A percentile compares a stretch with the other conserved stretches of the same genome.
These are phyloP conservation scores for Tenthredo distinguenda DNA, from an alignment of 2,888 invertebrate species.

Conservation along the genomic window DNA sequence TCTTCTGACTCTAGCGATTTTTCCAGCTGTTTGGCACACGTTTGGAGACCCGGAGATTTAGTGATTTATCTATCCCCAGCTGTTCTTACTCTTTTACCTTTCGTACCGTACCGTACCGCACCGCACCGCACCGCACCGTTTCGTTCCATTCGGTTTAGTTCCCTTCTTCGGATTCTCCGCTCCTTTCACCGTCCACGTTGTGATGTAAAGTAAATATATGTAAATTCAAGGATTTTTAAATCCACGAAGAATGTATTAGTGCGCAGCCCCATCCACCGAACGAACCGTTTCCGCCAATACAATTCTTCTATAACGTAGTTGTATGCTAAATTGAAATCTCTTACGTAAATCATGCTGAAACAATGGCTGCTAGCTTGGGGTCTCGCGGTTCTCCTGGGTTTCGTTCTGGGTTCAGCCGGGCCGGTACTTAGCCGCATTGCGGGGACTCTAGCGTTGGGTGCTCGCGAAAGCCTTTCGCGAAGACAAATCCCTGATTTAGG, in stretches of 20 bases:
- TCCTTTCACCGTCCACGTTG: constrained; percentile 36
- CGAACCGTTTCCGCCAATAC: constrained; percentile 53
- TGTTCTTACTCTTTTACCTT: constrained; percentile 60
- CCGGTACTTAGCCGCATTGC: constrained; percentile 73
- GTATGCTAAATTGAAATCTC: constrained; percentile 68
- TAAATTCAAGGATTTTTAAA: constrained; percentile 53
- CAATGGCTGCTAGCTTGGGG: constrained; percentile 64
- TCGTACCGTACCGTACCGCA: constrained; percentile 18
- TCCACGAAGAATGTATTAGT: constrained; percentile 52
- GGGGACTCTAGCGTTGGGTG: constrained; percentile 62
- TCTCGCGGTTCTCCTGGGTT: constrained; percentile 63
- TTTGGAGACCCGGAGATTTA: constrained; percentile 52
- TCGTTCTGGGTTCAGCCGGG: constrained; percentile 61
- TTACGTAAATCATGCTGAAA: constrained; percentile 70
- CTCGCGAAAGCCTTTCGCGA: constrained; percentile 53
- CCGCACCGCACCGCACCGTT: constrained; percentile 35
- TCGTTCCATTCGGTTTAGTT: constrained; percentile 56
- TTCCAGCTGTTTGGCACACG: constrained; percentile 62
- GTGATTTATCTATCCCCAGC: constrained; percentile 65
- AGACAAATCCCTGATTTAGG: constrained; percentile 69
- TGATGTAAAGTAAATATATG: constrained; percentile 52
- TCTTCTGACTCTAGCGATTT: constrained; percentile 55
- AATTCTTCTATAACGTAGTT: constrained; percentile 54
- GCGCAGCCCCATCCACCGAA: constrained; percentile 32
- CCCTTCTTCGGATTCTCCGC: constrained; percentile 16